Evolutionary conservation across 2,113 vertebrate species (phyloP), one percentile per base, ranked within the genome.

Genomic region (Tor tambroides): DNA sequence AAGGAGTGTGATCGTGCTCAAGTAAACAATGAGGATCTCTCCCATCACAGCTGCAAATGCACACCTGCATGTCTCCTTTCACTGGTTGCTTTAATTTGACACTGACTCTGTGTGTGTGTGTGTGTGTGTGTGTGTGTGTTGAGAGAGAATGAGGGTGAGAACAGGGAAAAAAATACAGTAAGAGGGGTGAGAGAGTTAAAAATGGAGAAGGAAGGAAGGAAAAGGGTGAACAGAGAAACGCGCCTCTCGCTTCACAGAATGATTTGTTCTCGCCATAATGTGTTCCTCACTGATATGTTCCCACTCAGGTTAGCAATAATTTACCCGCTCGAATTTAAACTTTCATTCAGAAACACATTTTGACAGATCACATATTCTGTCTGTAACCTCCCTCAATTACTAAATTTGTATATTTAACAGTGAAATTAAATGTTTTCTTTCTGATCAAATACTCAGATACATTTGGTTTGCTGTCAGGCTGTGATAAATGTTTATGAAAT

Each of bases 11-110:
- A 80, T 75, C 23, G 23, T 28, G 28, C 83, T 23, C 28, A 80
- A 65, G 65, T 85, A 88, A 59, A 72, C 19, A 54, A 23, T 49
- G 38, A 49, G 46, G 21, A 85, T 61, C 74, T 77, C 43, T 49
- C 59, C 12, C 23, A 15, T 71, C 56, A 87, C 80, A 80, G 82
- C 75, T 79, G 69, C 23, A 85, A 49, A 69, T 8, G 38, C 32
- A 61, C 63, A 84, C 75, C 74, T 84, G 75, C 49, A 23, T 72
- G 46, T 28, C 43, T 38, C 59, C 41, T 41, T 75, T 35, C 65
- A 78, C 5, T 69, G 74, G 41, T 26, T 61, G 17, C 19, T 43
- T 43, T 41, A 26, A 81, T 54, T 71, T 41, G 54, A n/a, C 6
- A 35, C 83, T 49, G 30, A 51, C 49, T 61, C 38, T 9, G 65